These are phyloP conservation scores for Ormyrus pomaceus DNA, from an alignment of 2,888 invertebrate species.

Conservation along the genomic window DNA sequence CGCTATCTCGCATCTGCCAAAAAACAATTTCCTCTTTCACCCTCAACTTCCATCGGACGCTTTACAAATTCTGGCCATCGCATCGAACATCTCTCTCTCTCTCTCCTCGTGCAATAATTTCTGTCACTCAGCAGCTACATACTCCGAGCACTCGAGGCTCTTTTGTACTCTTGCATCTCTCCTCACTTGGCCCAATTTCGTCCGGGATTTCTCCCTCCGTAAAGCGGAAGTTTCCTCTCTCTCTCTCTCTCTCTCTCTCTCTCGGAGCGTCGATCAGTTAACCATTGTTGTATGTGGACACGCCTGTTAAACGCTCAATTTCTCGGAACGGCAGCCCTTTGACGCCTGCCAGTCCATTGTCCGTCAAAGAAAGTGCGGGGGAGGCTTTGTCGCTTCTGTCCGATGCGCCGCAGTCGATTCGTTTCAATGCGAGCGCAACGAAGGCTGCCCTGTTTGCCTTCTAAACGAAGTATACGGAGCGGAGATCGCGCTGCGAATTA, in stretches of 20 bases:
- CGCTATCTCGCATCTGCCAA: too few relatives aligned
- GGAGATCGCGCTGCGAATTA: neutral
- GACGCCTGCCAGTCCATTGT: conserved; percentile 32
- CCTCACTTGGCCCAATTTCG: conserved; percentile 43
- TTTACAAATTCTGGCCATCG: too few relatives aligned
- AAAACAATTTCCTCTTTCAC: too few relatives aligned
- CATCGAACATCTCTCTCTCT: too few relatives aligned
- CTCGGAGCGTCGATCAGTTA: conserved; percentile 27
- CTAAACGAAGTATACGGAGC: conserved; percentile 3
- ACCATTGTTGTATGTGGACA: conserved; percentile 28
- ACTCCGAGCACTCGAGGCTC: conserved; percentile 1
- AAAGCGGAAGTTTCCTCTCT: neutral
- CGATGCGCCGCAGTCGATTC: neutral
- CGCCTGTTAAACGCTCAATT: conserved; percentile 50
- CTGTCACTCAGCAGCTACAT: neutral
- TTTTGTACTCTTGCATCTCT: conserved; percentile 17
- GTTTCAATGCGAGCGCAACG: neutral
- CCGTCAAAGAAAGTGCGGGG: conserved; percentile 34
- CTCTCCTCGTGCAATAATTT: neutral
- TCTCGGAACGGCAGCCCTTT: conserved; percentile 34
- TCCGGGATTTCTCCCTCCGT: neutral
- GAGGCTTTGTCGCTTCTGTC: conserved; percentile 1
- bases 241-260: neutral
- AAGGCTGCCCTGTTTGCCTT: conserved; percentile 16
- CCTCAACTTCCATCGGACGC: too few relatives aligned